Conservation (phyloP, 2,797 vertebrate species). For the Geotrypetes seraphini region DNA sequence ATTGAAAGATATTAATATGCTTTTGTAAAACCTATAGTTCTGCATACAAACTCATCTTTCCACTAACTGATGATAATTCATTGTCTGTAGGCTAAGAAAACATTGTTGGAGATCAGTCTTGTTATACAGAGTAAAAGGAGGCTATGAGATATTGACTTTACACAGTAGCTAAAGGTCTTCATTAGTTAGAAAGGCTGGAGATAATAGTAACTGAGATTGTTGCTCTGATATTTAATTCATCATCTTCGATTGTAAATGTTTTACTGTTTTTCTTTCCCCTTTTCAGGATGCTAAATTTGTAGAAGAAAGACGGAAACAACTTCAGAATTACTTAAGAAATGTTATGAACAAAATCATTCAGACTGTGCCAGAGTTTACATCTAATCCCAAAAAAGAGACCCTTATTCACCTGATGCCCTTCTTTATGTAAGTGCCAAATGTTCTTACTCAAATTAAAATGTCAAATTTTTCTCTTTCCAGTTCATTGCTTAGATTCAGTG, state of each 20-base stretch:
- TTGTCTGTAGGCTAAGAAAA: no score
- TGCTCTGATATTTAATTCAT: not conserved
- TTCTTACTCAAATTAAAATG: slow-evolving; percentile 8
- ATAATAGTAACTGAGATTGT: not conserved
- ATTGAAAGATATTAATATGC: no score
- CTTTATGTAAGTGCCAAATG: slow-evolving; percentile 74
- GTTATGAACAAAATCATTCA: slow-evolving; percentile 98
- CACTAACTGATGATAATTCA: no score
- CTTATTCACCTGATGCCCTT: slow-evolving; percentile 87
- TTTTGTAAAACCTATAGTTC: no score
- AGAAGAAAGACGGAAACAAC: slow-evolving; percentile 87
- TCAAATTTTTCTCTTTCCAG: not conserved
- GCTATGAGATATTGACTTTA: no score
- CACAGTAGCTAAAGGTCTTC: no score
- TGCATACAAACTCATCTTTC: no score
- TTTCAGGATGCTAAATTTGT: slow-evolving; percentile 93
- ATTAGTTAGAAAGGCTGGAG: fast-evolving
- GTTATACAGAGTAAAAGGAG: no score
- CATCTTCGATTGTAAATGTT: no score
- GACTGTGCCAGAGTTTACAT: slow-evolving; percentile 78
- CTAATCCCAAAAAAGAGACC: slow-evolving; percentile 82
- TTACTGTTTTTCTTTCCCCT: not conserved
- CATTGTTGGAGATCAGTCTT: no score
- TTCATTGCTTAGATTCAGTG: not conserved
- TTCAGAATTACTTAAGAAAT: slow-evolving; percentile 86